Evolutionary conservation across 2,888 invertebrate species (phyloP), one percentile per base, ranked within the genome.

Genomic region (Ditula angustiorana): DNA sequence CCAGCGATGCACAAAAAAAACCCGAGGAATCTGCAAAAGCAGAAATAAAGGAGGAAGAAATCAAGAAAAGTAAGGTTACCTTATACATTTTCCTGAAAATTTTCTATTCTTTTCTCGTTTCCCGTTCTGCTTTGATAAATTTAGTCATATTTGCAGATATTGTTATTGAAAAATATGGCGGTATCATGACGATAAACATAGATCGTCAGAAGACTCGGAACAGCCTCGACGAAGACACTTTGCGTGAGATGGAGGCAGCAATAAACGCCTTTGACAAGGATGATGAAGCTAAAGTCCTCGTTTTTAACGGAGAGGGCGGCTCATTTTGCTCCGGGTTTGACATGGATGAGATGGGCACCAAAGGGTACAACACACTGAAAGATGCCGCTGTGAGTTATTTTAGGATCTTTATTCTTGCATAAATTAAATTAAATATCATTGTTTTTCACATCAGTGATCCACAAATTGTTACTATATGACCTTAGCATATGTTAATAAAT

Each of bases 321-420:
- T 96, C 96, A 62, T 99, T 99, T 86, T 98, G 98, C 85, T 95
- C 98, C 2, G 99, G 99, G 0, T 97, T 96, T 82, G 98, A 99
- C 86, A 93, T 99, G 57, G 93, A 95, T 57, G 97, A 98, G 79
- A 89, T 98, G 60, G 94, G 70, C 41, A 81, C 76, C 66, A 93
- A 84, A 64, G 92, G 87, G 69, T 93, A 81, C 68, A 84, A 85
- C 65, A 78, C 79, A 23, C 61, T 91, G 21, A 83, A 81, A 35
- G 89, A 93, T 83, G 88, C 90, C 66, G 81, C 88, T 2, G 93
- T 93, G 70, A 85, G 88, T 75, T 53, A 4, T 50, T 50, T 26
- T 0, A 2, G 10, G 8, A 30, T n/a, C 30, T 1, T 10, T 2
- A 1, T 30, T 30, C 5, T 30, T 2, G 4, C 8, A 7, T 30